A percentile compares a stretch with the other conserved stretches of the same genome.
phyloP scores from a whole-genome alignment of 2,797 vertebrate species.

The Hapalemur alaotrensis region DNA sequence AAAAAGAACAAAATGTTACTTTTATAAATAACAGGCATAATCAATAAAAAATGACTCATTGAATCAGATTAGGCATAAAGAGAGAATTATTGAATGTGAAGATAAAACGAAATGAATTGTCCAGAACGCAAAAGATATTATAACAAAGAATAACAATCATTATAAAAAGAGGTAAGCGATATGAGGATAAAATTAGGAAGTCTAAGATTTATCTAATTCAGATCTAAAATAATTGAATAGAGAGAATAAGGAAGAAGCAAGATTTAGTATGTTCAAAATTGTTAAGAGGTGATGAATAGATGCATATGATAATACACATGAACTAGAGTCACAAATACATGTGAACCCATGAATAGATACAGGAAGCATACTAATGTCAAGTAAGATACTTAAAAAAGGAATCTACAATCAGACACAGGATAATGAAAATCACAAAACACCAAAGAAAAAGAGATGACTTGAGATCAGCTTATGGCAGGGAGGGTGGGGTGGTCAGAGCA shows the following conservation, averaged over 20 bases:
- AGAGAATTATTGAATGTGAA: neutral
- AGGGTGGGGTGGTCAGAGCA: rapidly evolving
- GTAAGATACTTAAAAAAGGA: neutral
- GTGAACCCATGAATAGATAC: neutral
- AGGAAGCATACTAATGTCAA: neutral
- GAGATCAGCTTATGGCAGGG: neutral
- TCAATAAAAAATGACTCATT: neutral
- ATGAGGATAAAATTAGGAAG: neutral
- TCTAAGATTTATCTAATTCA: neutral
- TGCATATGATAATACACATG: neutral
- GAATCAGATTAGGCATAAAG: neutral
- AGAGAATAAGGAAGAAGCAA: neutral
- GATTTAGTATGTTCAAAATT: neutral
- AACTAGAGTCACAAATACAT: neutral
- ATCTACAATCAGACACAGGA: neutral
- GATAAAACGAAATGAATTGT: neutral
- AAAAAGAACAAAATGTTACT: neutral
- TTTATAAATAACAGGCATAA: neutral
- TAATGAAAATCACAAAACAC: neutral
- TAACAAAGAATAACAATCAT: neutral
- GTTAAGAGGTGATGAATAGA: neutral
- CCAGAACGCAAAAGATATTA: neutral
- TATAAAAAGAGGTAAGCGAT: neutral
- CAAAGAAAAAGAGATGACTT: neutral
- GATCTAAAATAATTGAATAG: neutral